Evolutionary conservation across 2,113 vertebrate species (phyloP).

Genomic region (Galemys pyrenaicus): DNA sequence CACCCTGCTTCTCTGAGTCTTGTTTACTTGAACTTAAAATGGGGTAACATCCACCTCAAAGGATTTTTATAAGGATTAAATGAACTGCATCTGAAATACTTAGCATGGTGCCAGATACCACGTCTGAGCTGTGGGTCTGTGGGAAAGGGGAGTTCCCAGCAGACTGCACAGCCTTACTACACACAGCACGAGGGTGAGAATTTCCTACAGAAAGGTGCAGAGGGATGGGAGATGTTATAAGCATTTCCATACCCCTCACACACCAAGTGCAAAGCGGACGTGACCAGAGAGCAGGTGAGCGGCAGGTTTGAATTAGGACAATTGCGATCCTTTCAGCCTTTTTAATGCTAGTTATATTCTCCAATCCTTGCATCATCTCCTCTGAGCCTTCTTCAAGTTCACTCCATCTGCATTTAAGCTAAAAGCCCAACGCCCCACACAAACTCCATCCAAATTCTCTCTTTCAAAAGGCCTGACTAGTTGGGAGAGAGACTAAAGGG

Average conservation of each 20-base stretch:
- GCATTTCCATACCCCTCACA: not conserved
- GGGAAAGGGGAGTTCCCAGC: not conserved
- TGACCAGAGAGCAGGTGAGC: not conserved
- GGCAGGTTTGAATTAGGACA: not conserved
- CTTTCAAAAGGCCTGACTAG: constrained; percentile 57
- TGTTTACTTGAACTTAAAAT: not conserved
- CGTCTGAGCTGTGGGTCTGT: not conserved
- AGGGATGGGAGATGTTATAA: not conserved
- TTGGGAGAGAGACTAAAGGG: constrained; percentile 53
- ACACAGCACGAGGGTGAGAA: not conserved
- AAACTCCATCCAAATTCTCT: constrained; percentile 47
- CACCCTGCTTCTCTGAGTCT: not conserved
- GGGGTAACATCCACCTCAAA: not conserved
- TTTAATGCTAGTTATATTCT: constrained; percentile 18
- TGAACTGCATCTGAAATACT: not conserved
- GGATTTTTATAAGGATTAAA: not conserved
- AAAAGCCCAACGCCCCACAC: constrained; percentile 47
- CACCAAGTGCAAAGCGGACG: constrained; percentile 1
- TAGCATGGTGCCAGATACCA: not conserved
- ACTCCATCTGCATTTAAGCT: constrained; percentile 53
- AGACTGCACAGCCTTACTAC: not conserved
- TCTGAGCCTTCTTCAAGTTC: constrained; percentile 44
- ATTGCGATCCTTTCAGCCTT: not conserved
- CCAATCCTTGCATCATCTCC: constrained; percentile 7
- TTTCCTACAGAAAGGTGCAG: not conserved